Evolutionary conservation across 2,888 invertebrate genomes (phyloP).

Genomic region (Aphrophora alni): DNA sequence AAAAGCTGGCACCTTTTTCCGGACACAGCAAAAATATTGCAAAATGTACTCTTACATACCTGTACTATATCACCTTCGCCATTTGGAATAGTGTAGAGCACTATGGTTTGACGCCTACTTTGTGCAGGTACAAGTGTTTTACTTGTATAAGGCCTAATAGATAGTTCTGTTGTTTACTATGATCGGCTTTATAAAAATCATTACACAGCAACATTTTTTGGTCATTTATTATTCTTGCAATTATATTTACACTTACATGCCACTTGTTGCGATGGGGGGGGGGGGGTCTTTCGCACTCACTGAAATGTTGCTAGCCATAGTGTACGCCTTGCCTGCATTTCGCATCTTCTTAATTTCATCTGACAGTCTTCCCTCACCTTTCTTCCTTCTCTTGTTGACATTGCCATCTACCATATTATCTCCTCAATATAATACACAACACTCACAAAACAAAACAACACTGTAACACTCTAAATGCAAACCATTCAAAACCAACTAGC

Average conservation of each 20-base stretch:
- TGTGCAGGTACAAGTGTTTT: neutral
- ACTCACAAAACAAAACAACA: neutral
- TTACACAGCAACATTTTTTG: constrained; percentile 12
- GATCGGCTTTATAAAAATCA: constrained; percentile 17
- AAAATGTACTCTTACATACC: neutral
- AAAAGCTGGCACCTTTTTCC: neutral
- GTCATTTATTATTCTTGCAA: constrained; percentile 7
- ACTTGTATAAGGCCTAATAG: neutral
- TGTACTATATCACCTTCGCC: constrained; percentile 16
- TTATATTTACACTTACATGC: constrained; percentile 16
- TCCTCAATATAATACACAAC: too few species aligned
- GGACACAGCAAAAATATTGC: neutral
- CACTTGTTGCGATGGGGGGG: neutral
- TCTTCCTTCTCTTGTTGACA: neutral
- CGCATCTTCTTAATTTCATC: neutral
- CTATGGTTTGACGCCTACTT: neutral
- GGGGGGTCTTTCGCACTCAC: neutral
- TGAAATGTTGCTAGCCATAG: neutral
- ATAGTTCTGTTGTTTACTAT: neutral
- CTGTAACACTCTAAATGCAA: neutral
- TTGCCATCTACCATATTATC: neutral
- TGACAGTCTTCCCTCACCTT: neutral
- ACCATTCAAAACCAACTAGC: too few species aligned
- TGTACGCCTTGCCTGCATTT: neutral
- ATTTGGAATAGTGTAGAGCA: neutral